Evolutionary conservation across 2,797 vertebrate genomes (phyloP).

Genomic region (Clarias fuscus): DNA sequence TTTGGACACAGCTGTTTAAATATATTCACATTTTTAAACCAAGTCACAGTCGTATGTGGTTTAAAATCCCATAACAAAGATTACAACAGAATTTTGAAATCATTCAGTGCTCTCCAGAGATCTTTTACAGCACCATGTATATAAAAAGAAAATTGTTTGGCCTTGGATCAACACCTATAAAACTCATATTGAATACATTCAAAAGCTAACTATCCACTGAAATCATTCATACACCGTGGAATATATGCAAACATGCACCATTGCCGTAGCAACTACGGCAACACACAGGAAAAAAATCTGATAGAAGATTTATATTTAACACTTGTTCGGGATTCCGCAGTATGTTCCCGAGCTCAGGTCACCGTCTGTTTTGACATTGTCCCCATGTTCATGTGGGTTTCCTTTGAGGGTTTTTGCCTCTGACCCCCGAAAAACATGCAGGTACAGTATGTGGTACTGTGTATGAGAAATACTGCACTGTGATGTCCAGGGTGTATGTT

Average conservation of each 20-base stretch:
- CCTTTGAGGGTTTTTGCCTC: not conserved
- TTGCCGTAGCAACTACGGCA: not conserved
- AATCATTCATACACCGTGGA: not conserved
- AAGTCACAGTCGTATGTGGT: not conserved
- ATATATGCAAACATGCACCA: not conserved
- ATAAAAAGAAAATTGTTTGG: not conserved
- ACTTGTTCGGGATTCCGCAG: not conserved
- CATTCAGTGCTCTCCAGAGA: not conserved
- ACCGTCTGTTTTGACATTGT: not conserved
- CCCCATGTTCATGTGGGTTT: not conserved
- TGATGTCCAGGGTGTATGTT: not conserved
- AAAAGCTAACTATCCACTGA: not conserved
- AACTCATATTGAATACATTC: not conserved
- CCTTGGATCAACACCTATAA: not conserved
- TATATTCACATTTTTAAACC: not conserved
- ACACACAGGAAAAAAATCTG: not conserved
- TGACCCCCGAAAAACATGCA: not conserved
- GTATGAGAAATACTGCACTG: not conserved
- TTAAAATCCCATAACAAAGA: not conserved
- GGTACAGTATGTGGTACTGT: not conserved
- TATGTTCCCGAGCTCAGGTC: not conserved
- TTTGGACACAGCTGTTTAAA: not conserved
- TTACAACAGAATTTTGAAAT: not conserved
- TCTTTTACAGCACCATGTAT: not conserved
- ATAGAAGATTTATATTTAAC: not conserved